These are phyloP conservation scores for Porites lutea DNA, from an alignment of 64 coral and sea anemone species.

Conservation along the genomic window DNA sequence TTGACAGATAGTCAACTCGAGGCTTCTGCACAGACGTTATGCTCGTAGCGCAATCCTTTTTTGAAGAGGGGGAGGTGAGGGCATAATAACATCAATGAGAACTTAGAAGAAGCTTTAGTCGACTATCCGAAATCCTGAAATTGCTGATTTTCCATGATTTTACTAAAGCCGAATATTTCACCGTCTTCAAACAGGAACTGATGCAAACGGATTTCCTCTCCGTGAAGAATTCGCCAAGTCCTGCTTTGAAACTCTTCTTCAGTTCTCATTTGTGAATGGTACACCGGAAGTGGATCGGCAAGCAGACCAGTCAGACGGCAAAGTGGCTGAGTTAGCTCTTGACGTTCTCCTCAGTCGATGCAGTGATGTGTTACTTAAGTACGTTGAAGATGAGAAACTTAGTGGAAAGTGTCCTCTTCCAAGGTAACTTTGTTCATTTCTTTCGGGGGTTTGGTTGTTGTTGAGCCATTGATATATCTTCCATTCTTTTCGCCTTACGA, in stretches of 20 bases:
- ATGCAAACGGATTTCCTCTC: slow-evolving; percentile 90
- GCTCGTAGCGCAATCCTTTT: too few species aligned
- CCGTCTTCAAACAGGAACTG: slow-evolving; percentile 67
- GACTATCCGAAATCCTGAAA: too few species aligned
- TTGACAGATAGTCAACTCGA: too few species aligned
- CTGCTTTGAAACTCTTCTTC: slow-evolving; percentile 95
- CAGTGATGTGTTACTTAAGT: slow-evolving; percentile 92
- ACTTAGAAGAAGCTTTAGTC: too few species aligned
- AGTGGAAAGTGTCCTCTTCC: slow-evolving; percentile 98
- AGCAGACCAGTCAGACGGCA: slow-evolving; percentile 69
- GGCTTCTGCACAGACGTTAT: too few species aligned
- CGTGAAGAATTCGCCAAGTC: slow-evolving; percentile 99
- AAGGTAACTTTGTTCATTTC: slow-evolving; percentile 56
- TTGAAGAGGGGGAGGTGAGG: too few species aligned
- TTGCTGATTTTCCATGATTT: too few species aligned
- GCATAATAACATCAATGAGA: too few species aligned
- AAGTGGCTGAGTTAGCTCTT: slow-evolving; percentile 92
- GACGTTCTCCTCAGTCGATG: slow-evolving; percentile 88
- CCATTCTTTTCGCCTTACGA: too few species aligned
- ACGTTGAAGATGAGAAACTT: slow-evolving; percentile 91
- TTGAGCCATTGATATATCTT: too few species aligned
- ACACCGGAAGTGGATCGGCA: slow-evolving; percentile 57
- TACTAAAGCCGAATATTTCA: too few species aligned
- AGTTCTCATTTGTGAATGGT: slow-evolving; percentile 95
- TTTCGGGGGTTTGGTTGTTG: not conserved